phyloP scores from a whole-genome alignment of 2,888 invertebrate species.

The Cataglyphis albicans region DNA sequence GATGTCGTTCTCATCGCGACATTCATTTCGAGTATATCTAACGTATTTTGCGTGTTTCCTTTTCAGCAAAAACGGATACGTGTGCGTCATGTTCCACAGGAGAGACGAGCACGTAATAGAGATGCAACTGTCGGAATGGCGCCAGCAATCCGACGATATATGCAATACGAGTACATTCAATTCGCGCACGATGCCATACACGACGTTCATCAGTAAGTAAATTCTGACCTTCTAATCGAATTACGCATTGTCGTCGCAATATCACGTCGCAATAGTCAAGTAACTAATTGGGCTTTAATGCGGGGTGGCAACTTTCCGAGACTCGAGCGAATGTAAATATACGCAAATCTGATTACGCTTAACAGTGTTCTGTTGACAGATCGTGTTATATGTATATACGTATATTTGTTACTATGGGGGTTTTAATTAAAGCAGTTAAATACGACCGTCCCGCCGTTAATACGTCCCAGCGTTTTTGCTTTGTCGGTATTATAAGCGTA shows the following conservation, averaged over 20 bases:
- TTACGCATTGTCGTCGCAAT: slow-evolving; percentile 45
- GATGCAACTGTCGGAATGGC: slow-evolving; percentile 88
- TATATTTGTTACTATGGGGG: slow-evolving; percentile 37
- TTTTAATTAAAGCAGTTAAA: slow-evolving; percentile 54
- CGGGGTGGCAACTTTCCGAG: slow-evolving; percentile 42
- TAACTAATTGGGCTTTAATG: slow-evolving; percentile 54
- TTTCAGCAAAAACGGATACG: slow-evolving; percentile 92
- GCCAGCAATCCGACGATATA: slow-evolving; percentile 88
- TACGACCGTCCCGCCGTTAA: slow-evolving; percentile 12
- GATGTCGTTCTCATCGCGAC: neutral
- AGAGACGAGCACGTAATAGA: slow-evolving; percentile 91
- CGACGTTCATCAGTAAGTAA: slow-evolving; percentile 90
- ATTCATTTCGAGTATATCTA: slow-evolving; percentile 22
- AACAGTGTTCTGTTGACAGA: slow-evolving; percentile 47
- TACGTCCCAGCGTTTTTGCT: slow-evolving; percentile 42
- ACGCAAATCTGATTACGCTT: slow-evolving; percentile 52
- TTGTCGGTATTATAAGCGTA: slow-evolving; percentile 46
- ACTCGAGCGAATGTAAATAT: slow-evolving; percentile 27
- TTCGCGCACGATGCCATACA: slow-evolving; percentile 87
- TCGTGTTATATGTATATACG: slow-evolving; percentile 36
- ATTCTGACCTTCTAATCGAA: slow-evolving; percentile 62
- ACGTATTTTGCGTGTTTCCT: slow-evolving; percentile 36
- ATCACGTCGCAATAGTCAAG: slow-evolving; percentile 27
- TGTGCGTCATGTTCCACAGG: slow-evolving; percentile 91
- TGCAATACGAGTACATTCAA: slow-evolving; percentile 88